Conservation (phyloP, 2,888 invertebrate species). For the Dryobotodes eremita region DNA sequence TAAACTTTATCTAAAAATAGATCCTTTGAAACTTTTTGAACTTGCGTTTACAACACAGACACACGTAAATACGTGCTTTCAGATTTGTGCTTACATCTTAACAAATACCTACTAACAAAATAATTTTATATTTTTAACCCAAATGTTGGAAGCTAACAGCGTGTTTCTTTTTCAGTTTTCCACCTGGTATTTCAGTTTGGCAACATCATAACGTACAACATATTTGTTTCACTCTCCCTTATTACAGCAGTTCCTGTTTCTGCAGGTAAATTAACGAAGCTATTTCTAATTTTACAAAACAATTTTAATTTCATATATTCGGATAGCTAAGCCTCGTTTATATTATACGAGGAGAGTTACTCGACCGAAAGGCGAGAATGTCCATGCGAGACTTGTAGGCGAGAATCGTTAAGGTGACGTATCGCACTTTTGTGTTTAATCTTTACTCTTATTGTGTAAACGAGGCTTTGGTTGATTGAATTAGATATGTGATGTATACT, state of each 20-base stretch:
- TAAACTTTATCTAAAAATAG: background rate
- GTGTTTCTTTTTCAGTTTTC: slow-evolving; percentile 92
- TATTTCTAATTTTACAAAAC: background rate
- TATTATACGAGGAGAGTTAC: background rate
- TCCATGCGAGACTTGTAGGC: background rate
- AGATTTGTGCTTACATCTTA: background rate
- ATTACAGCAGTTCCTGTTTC: slow-evolving; percentile 98
- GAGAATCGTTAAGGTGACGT: background rate
- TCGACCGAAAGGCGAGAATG: background rate
- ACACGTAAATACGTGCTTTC: background rate
- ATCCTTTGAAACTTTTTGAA: background rate
- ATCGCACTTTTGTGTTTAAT: background rate
- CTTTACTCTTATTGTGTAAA: background rate
- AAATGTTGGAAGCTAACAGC: slow-evolving; percentile 10
- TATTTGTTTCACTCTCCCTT: slow-evolving; percentile 98
- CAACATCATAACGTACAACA: slow-evolving; percentile 97
- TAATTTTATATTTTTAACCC: background rate
- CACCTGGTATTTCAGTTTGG: slow-evolving; percentile 98
- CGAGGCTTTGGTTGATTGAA: background rate
- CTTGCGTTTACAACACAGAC: background rate
- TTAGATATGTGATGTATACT: too few species aligned
- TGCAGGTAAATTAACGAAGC: slow-evolving; percentile 92
- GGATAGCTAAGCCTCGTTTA: background rate
- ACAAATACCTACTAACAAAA: background rate
- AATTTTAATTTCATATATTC: background rate